Conservation (phyloP, 2,113 vertebrate species). For the Numenius arquata region DNA sequence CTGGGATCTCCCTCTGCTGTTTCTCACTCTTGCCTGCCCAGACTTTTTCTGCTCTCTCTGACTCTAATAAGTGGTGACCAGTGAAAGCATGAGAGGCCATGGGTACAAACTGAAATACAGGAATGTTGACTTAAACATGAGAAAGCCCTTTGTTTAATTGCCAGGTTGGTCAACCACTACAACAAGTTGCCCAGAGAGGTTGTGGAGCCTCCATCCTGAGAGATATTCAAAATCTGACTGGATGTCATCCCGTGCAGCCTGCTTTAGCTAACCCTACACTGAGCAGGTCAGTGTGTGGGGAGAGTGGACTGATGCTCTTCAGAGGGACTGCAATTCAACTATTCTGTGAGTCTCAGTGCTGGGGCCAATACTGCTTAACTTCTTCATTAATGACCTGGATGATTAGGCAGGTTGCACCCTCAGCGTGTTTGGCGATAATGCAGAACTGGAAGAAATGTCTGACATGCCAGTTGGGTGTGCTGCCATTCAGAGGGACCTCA, state of each 20-base stretch:
- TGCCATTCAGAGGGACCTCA: background rate
- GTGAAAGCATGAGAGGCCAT: background rate
- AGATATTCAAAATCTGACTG: background rate
- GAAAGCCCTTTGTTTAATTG: background rate
- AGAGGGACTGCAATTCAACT: background rate
- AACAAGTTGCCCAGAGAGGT: background rate
- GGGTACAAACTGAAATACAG: background rate
- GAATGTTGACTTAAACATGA: background rate
- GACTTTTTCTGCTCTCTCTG: background rate
- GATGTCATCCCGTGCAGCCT: background rate
- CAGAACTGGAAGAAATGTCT: background rate
- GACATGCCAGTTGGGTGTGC: background rate
- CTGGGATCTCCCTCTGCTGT: background rate
- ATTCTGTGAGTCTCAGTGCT: background rate
- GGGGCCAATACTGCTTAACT: background rate
- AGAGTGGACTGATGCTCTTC: background rate
- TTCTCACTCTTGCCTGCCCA: background rate
- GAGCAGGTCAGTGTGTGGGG: background rate
- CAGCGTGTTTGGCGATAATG: background rate
- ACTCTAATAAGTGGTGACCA: background rate
- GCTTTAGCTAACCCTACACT: background rate
- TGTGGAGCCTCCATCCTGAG: background rate
- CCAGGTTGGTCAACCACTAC: background rate
- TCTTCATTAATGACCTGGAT: background rate
- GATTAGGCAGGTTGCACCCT: too few species aligned